A percentile compares a stretch with the other conserved stretches of the same genome.
Conservation (phyloP, 2,113 vertebrate species). For the Leptobrachium leishanense region DNA sequence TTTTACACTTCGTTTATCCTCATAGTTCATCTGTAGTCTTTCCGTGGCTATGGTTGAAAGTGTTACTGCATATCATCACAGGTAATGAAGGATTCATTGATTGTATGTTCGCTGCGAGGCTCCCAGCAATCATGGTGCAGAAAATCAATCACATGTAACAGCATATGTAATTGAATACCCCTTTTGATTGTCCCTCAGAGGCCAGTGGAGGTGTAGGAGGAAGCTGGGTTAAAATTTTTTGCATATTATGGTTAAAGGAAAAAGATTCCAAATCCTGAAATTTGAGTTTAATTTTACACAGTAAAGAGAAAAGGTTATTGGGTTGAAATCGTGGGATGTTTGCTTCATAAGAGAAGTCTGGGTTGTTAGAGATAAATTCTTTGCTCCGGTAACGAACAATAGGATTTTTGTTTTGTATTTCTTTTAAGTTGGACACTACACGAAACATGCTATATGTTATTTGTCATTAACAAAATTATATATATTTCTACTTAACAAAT, state of each 20-base stretch:
- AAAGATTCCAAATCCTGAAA: neutral
- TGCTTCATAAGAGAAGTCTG: too few species aligned
- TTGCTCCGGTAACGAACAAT: too few species aligned
- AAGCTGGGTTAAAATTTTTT: neutral
- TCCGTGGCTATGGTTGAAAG: slow-evolving; percentile 1
- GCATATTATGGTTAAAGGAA: neutral
- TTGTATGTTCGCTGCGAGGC: slow-evolving; percentile 31
- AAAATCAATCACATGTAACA: slow-evolving; percentile 43
- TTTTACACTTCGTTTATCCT: slow-evolving; percentile 22
- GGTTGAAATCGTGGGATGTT: too few species aligned
- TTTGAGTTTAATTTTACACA: too few species aligned
- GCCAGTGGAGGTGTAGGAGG: neutral
- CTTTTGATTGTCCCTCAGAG: slow-evolving; percentile 20
- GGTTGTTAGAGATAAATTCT: too few species aligned
- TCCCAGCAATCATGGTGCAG: slow-evolving; percentile 7
- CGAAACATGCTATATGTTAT: too few species aligned
- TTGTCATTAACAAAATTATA: too few species aligned
- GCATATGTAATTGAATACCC: slow-evolving; percentile 39
- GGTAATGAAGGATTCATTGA: slow-evolving; percentile 45
- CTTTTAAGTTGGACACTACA: too few species aligned
- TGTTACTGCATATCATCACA: slow-evolving; percentile 12
- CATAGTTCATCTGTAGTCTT: slow-evolving; percentile 1
- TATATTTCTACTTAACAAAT: too few species aligned
- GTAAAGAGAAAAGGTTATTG: too few species aligned
- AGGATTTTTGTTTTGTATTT: too few species aligned